Conservation (phyloP, 2,888 invertebrate genomes). For the Euclidia mi region DNA sequence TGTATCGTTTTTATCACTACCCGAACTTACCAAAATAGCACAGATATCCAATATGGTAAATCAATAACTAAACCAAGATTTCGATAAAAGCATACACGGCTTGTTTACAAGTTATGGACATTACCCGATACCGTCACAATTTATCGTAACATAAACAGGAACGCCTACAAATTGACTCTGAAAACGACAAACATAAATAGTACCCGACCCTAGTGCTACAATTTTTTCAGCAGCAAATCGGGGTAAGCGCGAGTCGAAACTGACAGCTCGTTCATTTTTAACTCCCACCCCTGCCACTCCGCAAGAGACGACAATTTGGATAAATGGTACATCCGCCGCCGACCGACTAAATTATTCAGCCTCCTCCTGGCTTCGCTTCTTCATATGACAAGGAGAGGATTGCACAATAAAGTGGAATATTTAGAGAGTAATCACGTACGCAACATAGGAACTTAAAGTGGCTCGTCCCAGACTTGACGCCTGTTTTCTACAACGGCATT, state of each 20-base stretch:
- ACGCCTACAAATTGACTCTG: conserved; percentile 60
- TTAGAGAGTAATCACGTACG: conserved; percentile 85
- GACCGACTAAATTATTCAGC: conserved; percentile 84
- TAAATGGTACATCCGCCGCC: conserved; percentile 84
- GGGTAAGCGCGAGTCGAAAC: conserved; percentile 67
- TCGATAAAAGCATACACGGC: neutral
- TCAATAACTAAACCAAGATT: no score
- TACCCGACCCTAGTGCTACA: conserved; percentile 58
- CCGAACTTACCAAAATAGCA: no score
- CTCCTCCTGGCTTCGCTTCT: conserved; percentile 76
- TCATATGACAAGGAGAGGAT: conserved; percentile 82
- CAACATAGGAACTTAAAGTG: conserved; percentile 70
- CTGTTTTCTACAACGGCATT: conserved; percentile 65
- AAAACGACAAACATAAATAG: conserved; percentile 67
- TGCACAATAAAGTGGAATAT: conserved; percentile 87
- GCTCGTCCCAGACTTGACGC: conserved; percentile 56
- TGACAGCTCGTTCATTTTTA: conserved; percentile 84
- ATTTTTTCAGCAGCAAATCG: conserved; percentile 65
- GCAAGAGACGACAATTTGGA: conserved; percentile 83
- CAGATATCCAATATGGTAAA: no score
- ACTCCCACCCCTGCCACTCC: conserved; percentile 70
- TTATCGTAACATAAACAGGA: conserved; percentile 29
- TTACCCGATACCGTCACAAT: conserved; percentile 13
- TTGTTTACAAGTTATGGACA: conserved; percentile 2
- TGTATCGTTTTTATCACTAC: no score